Percentiles rank a stretch among this genome's conserved stretches.
phyloP scores from a whole-genome alignment of 2,113 vertebrate species.

The Anolis sagrei region DNA sequence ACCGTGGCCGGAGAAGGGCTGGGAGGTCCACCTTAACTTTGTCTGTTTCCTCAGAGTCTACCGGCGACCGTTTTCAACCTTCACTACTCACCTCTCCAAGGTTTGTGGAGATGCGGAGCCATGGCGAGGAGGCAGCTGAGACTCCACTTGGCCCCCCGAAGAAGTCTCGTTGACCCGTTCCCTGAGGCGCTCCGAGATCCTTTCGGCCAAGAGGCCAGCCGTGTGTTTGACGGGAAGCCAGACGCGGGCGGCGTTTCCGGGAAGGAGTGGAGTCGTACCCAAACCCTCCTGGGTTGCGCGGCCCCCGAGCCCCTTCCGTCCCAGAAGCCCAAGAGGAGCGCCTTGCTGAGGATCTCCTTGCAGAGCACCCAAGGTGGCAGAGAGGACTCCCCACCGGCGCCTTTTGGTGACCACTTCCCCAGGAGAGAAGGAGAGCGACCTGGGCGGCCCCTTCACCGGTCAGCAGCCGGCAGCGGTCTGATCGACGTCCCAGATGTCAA shows the following conservation, averaged over 20 bases:
- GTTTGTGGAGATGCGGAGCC: conserved; percentile 83
- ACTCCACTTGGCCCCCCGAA: conserved; percentile 90
- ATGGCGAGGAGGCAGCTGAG: conserved; percentile 91
- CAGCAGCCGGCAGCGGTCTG: conserved; percentile 36
- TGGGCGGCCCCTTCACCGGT: conserved; percentile 38
- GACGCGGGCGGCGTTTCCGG: conserved; percentile 76
- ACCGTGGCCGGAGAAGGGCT: conserved; percentile 67
- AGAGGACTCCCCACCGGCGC: conserved; percentile 55
- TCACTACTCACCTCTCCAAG: conserved; percentile 74
- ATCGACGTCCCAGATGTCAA: conserved; percentile 40
- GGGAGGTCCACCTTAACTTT: conserved; percentile 66
- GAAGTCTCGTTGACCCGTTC: conserved; percentile 92
- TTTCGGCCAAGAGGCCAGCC: conserved; percentile 67
- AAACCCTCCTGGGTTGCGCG: conserved; percentile 70
- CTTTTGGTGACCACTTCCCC: conserved; percentile 43
- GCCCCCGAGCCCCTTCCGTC: conserved; percentile 74
- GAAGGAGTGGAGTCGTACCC: conserved; percentile 84
- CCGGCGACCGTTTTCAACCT: conserved; percentile 72
- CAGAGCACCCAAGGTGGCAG: conserved; percentile 78
- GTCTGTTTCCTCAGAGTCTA: too few species aligned
- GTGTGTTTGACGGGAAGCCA: conserved; percentile 54
- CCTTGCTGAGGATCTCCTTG: conserved; percentile 88
- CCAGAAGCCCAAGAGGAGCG: conserved; percentile 84
- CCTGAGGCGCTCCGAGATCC: conserved; percentile 85
- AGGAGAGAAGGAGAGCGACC: conserved; percentile 46